Evolutionary conservation across 2,797 vertebrate species (phyloP).

Genomic region (Botia almorhae): DNA sequence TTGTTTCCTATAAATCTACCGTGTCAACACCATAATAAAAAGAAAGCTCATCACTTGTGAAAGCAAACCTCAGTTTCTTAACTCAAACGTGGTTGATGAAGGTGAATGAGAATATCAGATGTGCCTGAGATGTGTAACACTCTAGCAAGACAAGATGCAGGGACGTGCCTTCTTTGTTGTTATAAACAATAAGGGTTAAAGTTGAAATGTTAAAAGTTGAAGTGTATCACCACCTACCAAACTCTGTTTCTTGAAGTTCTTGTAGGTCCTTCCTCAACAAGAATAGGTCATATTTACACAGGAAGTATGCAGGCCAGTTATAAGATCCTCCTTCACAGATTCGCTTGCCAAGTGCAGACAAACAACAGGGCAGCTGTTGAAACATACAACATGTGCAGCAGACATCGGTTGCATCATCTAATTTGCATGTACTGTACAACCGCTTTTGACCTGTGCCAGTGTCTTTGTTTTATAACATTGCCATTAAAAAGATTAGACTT

Average conservation of each 20-base stretch:
- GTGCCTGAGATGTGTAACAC: conserved; percentile 19
- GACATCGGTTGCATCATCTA: conserved; percentile 11
- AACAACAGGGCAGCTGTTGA: conserved; percentile 9
- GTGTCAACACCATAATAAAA: conserved; percentile 1
- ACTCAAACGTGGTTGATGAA: neutral
- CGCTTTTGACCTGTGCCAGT: neutral
- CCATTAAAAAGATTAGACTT: conserved; percentile 86
- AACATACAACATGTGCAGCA: neutral
- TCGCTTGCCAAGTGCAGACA: neutral
- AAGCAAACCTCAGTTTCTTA: neutral
- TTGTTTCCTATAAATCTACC: conserved; percentile 2
- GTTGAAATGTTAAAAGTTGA: conserved; percentile 13
- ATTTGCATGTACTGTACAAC: conserved; percentile 10
- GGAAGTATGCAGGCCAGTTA: neutral
- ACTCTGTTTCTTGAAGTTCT: neutral
- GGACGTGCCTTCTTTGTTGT: neutral
- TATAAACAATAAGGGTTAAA: conserved; percentile 9
- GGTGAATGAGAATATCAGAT: neutral
- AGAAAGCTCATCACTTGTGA: neutral
- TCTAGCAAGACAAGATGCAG: neutral
- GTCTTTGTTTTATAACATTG: neutral
- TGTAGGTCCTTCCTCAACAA: neutral
- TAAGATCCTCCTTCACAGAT: conserved; percentile 2
- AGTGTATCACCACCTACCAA: neutral
- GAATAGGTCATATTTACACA: neutral